These are phyloP conservation scores for Cephalotes varians DNA, from an alignment of 2,888 invertebrate species.

Conservation along the genomic window DNA sequence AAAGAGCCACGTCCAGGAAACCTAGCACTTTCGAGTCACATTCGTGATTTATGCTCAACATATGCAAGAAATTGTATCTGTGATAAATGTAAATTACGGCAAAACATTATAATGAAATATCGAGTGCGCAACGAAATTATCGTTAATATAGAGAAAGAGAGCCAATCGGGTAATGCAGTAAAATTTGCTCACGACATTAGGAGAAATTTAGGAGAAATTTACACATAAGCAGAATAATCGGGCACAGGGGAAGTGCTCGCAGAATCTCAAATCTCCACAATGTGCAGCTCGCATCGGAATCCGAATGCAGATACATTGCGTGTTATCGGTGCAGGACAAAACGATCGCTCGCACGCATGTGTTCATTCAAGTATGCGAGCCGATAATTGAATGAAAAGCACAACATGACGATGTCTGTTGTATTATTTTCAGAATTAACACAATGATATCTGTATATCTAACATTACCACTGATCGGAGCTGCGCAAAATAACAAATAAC, in stretches of 20 bases:
- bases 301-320: conserved; percentile 62
- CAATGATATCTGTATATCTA: neutral
- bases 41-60: neutral
- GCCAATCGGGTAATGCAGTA: neutral
- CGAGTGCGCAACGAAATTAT: neutral
- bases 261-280: conserved; percentile 56
- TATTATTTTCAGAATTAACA: conserved; percentile 31
- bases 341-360: conserved; percentile 46
- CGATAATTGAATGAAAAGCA: conserved; percentile 76
- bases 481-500: neutral
- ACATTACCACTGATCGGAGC: neutral
- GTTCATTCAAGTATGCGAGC: conserved; percentile 70
- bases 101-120: neutral
- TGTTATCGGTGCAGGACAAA: conserved; percentile 69
- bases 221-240: conserved; percentile 11
- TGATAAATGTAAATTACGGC: neutral
- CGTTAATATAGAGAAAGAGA: neutral
- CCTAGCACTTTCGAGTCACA: neutral
- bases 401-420: conserved; percentile 35
- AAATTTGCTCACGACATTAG: neutral
- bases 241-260: neutral
- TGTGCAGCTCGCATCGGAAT: conserved; percentile 64
- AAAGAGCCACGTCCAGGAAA: conserved; percentile 13
- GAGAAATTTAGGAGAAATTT: conserved; percentile 36
- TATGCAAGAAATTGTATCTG: neutral